Conservation (phyloP, 2,797 vertebrate species). For the Delichon dasypus region DNA sequence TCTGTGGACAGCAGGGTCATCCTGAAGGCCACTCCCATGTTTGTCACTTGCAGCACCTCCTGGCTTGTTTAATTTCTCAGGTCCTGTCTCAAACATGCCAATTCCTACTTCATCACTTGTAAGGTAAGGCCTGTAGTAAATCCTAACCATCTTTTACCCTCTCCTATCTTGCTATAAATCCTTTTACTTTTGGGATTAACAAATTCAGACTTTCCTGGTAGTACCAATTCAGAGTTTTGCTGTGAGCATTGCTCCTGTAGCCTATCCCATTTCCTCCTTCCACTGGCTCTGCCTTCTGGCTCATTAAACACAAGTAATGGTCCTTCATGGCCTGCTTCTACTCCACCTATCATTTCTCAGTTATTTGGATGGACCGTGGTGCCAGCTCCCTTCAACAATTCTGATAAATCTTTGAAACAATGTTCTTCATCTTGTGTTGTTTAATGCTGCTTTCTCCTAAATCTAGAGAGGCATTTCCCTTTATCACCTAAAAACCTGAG, state of each 20-base stretch:
- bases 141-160: neutral
- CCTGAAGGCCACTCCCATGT: neutral
- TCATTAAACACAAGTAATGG: neutral
- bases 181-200: neutral
- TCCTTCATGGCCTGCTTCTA: neutral
- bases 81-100: neutral
- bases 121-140: neutral
- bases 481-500: neutral
- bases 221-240: neutral
- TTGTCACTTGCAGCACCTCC: neutral
- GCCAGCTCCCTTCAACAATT: neutral
- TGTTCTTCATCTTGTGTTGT: neutral
- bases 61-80: neutral
- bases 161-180: neutral
- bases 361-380: neutral
- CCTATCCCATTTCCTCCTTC: neutral
- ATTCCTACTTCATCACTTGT: neutral
- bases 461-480: neutral
- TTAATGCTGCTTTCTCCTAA: neutral
- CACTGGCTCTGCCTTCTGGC: neutral
- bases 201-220: neutral
- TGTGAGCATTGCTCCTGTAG: neutral
- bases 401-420: conserved; percentile 9
- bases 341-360: neutral
- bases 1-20: neutral